Percentiles rank a stretch among this genome's conserved stretches.
Conservation (phyloP, 1,140 invertebrate species). For the Drosophila grimshawi region DNA sequence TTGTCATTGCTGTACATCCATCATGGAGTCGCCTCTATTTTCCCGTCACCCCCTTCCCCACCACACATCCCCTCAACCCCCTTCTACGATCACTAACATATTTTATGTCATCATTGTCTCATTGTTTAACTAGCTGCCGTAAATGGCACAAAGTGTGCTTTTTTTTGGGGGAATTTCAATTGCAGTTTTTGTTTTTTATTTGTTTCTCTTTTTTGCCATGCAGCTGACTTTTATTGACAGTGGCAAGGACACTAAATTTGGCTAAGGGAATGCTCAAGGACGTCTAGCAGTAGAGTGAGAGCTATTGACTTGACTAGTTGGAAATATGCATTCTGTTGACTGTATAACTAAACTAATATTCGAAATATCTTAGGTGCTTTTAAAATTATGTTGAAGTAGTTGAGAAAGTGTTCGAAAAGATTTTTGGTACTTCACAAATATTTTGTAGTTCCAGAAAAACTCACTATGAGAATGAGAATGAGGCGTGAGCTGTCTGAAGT, state of each 20-base stretch:
- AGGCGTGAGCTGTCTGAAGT: conserved; percentile 16
- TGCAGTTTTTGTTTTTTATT: conserved; percentile 10
- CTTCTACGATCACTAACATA: background rate
- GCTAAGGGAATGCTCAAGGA: conserved; percentile 22
- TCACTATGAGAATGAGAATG: background rate
- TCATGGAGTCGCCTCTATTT: conserved; percentile 12
- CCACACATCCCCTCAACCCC: background rate
- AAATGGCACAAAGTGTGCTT: conserved; percentile 19
- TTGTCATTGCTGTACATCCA: conserved; percentile 56
- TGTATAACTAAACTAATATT: no score
- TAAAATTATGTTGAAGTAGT: background rate
- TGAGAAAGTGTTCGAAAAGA: background rate
- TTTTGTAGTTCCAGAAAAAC: background rate
- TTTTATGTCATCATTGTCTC: conserved; percentile 52
- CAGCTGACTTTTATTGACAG: conserved; percentile 14
- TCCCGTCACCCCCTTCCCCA: background rate
- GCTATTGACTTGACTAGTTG: background rate
- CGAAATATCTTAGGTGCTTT: background rate
- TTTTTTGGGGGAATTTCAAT: conserved; percentile 9
- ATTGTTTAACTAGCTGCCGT: conserved; percentile 50
- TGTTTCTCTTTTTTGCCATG: background rate
- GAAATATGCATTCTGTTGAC: no score
- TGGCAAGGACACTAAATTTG: conserved; percentile 29
- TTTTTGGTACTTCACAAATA: no score
- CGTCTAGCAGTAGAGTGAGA: background rate